Percentiles rank a stretch among this genome's conserved stretches.
Conservation (phyloP, 2,797 vertebrate genomes). For the Balearica regulorum region DNA sequence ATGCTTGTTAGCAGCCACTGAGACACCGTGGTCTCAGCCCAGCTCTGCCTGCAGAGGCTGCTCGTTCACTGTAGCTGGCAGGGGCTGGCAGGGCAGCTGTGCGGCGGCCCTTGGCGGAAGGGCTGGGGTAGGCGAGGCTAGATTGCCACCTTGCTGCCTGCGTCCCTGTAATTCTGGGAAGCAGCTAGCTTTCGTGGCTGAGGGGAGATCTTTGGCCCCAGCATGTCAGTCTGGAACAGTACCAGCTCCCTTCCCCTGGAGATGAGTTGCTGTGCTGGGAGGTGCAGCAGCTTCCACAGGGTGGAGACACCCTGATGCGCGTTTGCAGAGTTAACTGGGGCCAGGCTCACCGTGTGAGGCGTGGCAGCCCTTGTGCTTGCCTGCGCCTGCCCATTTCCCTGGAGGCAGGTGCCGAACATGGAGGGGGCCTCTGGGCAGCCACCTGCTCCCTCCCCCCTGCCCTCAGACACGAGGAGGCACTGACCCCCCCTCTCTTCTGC, state of each 20-base stretch:
- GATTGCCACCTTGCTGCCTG: neutral
- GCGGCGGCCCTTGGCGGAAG: neutral
- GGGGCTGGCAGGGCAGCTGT: fast-evolving
- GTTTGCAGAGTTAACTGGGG: fast-evolving
- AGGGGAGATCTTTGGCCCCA: neutral
- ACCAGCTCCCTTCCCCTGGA: neutral
- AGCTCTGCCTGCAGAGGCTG: neutral
- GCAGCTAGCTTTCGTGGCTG: neutral
- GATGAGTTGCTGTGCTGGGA: neutral
- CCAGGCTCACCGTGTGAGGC: fast-evolving
- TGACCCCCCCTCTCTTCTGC: neutral
- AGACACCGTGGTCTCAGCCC: fast-evolving
- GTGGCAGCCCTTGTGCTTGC: neutral
- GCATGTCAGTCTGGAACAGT: fast-evolving
- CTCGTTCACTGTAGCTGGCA: neutral
- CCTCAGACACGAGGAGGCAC: fast-evolving
- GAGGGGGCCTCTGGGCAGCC: too few species aligned
- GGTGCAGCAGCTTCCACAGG: neutral
- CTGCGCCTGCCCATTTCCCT: fast-evolving
- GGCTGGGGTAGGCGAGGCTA: neutral
- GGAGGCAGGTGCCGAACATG: fast-evolving
- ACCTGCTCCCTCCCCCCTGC: fast-evolving
- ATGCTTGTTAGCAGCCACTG: neutral
- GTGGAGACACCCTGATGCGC: too few species aligned
- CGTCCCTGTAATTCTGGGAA: neutral